Evolutionary conservation across 2,888 invertebrate species (phyloP).

Genomic region (Hydrotaea diabolus): DNA sequence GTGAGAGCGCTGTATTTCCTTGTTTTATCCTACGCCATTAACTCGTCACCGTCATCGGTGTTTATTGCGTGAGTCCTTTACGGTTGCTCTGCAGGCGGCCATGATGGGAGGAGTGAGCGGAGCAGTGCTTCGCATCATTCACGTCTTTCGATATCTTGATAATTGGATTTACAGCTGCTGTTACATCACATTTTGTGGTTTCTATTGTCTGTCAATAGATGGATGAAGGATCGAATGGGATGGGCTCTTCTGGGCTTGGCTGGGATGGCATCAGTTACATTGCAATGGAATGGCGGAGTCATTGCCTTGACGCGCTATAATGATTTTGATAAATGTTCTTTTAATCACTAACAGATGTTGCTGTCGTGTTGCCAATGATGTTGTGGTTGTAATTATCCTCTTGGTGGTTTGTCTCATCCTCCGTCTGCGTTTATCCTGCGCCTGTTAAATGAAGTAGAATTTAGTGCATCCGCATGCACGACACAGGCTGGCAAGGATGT

Average conservation of each 20-base stretch:
- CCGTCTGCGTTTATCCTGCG: slow-evolving; percentile 1
- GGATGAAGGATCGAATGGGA: too few relatives aligned
- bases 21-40: not conserved
- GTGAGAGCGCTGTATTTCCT: too few relatives aligned
- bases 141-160: slow-evolving; percentile 20
- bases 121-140: not conserved
- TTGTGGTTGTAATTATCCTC: not conserved
- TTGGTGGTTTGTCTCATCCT: not conserved
- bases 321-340: slow-evolving; percentile 34
- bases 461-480: not conserved
- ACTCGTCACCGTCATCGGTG: not conserved
- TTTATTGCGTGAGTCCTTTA: not conserved
- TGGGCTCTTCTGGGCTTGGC: too few relatives aligned
- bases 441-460: not conserved
- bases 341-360: slow-evolving; percentile 32
- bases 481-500: not conserved
- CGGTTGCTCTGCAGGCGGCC: not conserved
- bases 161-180: slow-evolving; percentile 56
- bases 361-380: slow-evolving; percentile 9
- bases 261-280: too few relatives aligned
- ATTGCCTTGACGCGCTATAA: not conserved
- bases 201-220: slow-evolving; percentile 18
- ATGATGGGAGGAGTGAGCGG: not conserved
- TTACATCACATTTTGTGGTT: slow-evolving; percentile 50
- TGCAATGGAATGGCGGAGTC: not conserved